phyloP scores from a whole-genome alignment of 30 jellyfish, hydroid and myxozoan genomes.

The Turritopsis rubra region DNA sequence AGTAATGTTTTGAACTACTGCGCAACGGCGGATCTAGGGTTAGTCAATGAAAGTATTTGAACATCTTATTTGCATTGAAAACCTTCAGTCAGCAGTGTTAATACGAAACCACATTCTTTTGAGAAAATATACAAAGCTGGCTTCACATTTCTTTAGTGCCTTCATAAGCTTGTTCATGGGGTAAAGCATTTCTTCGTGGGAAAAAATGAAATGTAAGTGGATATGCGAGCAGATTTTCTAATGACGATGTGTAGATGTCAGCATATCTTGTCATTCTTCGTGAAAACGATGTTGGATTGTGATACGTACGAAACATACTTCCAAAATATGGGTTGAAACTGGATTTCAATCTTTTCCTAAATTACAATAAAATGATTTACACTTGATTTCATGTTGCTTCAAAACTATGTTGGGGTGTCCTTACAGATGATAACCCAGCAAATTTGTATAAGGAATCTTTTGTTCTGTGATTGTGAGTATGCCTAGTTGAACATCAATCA shows the following conservation, averaged over 20 bases:
- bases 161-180: conserved; percentile 78
- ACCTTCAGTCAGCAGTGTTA: no score
- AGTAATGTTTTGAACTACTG: no score
- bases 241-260: conserved; percentile 79
- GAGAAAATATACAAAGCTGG: no score
- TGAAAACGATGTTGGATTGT: conserved; percentile 87
- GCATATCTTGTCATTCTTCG: conserved; percentile 95
- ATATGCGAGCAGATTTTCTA: conserved; percentile 57
- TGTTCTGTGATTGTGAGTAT: no score
- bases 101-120: no score
- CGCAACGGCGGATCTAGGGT: no score
- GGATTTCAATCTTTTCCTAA: conserved; percentile 52
- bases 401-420: background rate
- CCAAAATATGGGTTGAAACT: conserved; percentile 93
- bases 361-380: background rate
- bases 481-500: no score
- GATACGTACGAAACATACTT: conserved; percentile 93
- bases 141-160: conserved; percentile 48
- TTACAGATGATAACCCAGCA: background rate
- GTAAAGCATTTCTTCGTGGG: conserved; percentile 80
- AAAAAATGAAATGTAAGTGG: conserved; percentile 56
- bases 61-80: no score
- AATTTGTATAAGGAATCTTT: background rate
- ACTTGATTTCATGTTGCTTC: background rate
- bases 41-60: no score